Percentiles rank a stretch among this genome's conserved stretches.
Evolutionary conservation across 2,888 invertebrate genomes (phyloP).

Genomic region (Epsilonema sp.): DNA sequence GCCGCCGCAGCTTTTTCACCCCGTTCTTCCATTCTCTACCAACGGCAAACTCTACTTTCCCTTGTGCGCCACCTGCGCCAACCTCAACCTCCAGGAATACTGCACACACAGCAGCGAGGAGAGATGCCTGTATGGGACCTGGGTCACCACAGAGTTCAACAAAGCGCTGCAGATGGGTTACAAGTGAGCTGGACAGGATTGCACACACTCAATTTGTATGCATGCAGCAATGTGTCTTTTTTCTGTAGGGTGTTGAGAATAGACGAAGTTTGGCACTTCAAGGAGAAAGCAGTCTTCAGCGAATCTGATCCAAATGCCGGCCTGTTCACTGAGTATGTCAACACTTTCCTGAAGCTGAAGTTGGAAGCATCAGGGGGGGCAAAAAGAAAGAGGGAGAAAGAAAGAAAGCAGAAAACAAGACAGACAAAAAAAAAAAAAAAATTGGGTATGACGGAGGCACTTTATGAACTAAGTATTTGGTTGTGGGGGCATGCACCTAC

Average conservation of each 20-base stretch:
- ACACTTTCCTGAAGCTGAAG: conserved; percentile 16
- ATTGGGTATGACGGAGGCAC: too few species aligned
- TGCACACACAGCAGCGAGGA: conserved; percentile 10
- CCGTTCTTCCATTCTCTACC: conserved; percentile 14
- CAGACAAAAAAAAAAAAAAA: too few species aligned
- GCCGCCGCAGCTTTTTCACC: conserved; percentile 16
- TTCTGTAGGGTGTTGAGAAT: not conserved
- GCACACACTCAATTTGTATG: too few species aligned
- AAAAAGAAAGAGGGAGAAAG: too few species aligned
- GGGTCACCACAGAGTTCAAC: conserved; percentile 16
- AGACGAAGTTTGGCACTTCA: not conserved
- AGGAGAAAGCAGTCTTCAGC: not conserved
- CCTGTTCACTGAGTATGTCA: conserved; percentile 15
- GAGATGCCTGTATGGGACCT: conserved; percentile 16
- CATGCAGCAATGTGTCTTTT: too few species aligned
- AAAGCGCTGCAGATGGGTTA: conserved; percentile 17
- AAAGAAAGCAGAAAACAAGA: too few species aligned
- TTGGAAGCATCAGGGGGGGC: conserved; percentile 18
- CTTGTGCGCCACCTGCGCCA: not conserved
- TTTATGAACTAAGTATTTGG: too few species aligned
- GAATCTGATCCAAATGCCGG: conserved; percentile 6
- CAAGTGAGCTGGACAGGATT: too few species aligned
- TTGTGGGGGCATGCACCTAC: too few species aligned
- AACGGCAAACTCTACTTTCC: too few species aligned
- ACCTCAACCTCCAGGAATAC: not conserved